Conservation (phyloP, 2,888 invertebrate species). For the Cataglyphis rosenhaueri region DNA sequence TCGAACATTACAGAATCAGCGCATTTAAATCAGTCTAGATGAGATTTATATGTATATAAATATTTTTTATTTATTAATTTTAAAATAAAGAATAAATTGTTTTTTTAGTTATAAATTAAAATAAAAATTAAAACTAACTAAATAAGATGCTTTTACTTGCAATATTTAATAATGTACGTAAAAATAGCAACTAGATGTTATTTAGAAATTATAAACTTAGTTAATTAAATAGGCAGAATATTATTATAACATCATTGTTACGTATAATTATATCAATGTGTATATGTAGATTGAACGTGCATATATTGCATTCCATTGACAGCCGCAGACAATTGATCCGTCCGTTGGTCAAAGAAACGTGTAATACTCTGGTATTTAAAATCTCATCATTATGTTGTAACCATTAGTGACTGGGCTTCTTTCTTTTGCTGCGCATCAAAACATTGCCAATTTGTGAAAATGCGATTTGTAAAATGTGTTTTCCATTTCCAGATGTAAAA, state of each 20-base stretch:
- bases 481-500: slow-evolving; percentile 53
- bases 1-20: slow-evolving; percentile 26
- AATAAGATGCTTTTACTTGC: not conserved
- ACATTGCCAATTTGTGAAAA: not conserved
- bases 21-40: slow-evolving; percentile 7
- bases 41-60: not conserved
- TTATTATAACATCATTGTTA: not conserved
- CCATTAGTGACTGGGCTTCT: slow-evolving; percentile 18
- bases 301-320: slow-evolving; percentile 31
- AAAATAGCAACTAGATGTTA: not conserved
- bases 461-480: slow-evolving; percentile 45
- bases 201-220: not conserved
- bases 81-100: not conserved
- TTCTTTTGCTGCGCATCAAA: slow-evolving; percentile 34
- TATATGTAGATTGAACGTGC: not conserved
- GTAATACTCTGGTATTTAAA: not conserved
- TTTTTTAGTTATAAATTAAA: not conserved
- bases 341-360: slow-evolving; percentile 26
- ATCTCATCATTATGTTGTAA: slow-evolving; percentile 39
- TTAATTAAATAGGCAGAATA: slow-evolving; percentile 30
- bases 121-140: not conserved
- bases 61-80: not conserved
- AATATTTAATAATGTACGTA: not conserved
- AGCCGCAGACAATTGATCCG: slow-evolving; percentile 14
- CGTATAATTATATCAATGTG: not conserved